Percentiles rank a stretch among this genome's conserved stretches.
phyloP scores from a whole-genome alignment of 2,113 vertebrate species.

The Paradoxurus hermaphroditus region DNA sequence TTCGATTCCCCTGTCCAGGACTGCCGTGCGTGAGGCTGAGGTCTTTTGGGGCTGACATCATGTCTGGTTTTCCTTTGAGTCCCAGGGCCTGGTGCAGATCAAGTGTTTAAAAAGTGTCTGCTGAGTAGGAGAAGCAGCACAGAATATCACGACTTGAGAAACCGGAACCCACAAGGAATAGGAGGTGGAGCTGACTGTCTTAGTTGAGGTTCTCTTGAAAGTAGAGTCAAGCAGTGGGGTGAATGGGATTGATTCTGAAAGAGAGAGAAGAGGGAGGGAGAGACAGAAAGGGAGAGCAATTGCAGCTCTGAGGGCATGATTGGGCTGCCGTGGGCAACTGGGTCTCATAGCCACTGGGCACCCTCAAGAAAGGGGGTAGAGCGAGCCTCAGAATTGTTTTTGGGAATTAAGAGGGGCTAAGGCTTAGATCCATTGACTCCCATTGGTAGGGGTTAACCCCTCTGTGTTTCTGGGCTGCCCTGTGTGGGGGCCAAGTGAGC shows the following conservation, averaged over 20 bases:
- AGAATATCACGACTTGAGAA: not conserved
- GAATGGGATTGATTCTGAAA: not conserved
- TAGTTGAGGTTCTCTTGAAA: not conserved
- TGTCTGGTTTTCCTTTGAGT: constrained; percentile 29
- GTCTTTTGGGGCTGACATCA: constrained; percentile 54
- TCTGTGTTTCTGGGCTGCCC: not conserved
- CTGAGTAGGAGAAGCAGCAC: not conserved
- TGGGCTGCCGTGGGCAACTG: not conserved
- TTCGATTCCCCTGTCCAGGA: not conserved
- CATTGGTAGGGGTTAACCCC: not conserved
- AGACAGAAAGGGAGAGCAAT: not conserved
- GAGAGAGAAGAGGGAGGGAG: not conserved
- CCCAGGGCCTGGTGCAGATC: not conserved
- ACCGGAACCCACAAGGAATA: rapidly evolving
- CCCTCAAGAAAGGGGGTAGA: not conserved
- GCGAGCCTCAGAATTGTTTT: not conserved
- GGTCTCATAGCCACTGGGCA: not conserved
- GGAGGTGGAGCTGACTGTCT: rapidly evolving
- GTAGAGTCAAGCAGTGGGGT: not conserved
- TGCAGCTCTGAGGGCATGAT: rapidly evolving
- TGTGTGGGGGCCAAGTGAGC: not conserved
- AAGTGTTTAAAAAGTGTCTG: not conserved
- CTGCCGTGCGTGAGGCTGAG: not conserved
- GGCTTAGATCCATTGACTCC: not conserved
- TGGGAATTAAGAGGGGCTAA: not conserved